These are phyloP conservation scores for Peromyscus californicus DNA, from an alignment of 2,113 vertebrate genomes.

Conservation along the genomic window DNA sequence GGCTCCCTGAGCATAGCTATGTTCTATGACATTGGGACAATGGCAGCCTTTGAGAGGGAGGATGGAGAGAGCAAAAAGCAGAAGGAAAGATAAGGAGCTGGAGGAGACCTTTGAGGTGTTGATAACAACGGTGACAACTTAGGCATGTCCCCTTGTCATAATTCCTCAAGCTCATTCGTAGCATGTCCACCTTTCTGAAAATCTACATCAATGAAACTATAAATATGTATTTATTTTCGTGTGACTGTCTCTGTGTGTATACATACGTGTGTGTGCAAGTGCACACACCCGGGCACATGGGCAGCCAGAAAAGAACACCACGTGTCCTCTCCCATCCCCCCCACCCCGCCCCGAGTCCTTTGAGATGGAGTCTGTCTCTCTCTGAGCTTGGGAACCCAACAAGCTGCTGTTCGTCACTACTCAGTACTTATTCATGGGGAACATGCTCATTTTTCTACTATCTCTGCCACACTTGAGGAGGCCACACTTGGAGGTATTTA, in stretches of 20 bases:
- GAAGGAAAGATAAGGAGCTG: fast-evolving
- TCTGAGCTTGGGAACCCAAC: background rate
- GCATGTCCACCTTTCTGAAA: background rate
- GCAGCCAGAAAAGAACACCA: background rate
- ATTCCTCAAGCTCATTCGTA: background rate
- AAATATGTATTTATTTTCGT: background rate
- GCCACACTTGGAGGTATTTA: background rate
- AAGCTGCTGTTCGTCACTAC: background rate
- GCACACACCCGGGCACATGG: too few species aligned
- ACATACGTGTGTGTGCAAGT: fast-evolving
- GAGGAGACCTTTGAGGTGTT: background rate
- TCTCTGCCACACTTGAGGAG: background rate
- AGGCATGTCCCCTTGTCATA: background rate
- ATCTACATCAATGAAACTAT: background rate
- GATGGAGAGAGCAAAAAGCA: fast-evolving
- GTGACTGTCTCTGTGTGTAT: background rate
- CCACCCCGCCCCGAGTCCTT: background rate
- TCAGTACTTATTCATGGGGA: background rate
- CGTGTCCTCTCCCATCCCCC: background rate
- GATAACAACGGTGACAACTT: background rate
- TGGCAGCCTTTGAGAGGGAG: background rate
- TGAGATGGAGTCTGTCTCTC: background rate
- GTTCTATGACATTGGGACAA: background rate
- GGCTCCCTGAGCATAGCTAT: fast-evolving
- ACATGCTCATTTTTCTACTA: background rate